Conservation (phyloP, 1,140 invertebrate species). For the Conus betulinus region DNA sequence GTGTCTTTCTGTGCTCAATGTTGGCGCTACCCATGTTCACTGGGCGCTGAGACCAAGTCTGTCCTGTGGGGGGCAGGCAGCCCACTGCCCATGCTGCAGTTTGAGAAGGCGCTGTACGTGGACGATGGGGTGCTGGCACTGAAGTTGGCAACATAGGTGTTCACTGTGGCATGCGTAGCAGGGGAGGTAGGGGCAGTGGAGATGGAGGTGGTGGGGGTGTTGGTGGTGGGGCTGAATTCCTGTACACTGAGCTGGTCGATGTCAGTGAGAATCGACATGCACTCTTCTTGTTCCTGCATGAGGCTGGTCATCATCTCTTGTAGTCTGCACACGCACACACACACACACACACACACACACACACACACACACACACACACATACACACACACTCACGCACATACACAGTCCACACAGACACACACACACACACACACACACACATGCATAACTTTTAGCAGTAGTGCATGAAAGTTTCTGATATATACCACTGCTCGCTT, state of each 20-base stretch:
- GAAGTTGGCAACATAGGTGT: neutral
- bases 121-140: neutral
- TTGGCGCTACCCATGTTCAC: neutral
- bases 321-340: conserved; percentile 12
- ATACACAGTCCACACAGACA: neutral
- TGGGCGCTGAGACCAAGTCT: neutral
- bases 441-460: neutral
- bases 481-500: too few species aligned
- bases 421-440: neutral
- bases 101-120: too few species aligned
- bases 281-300: conserved; percentile 33
- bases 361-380: neutral
- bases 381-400: neutral
- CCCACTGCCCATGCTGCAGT: too few species aligned
- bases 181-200: neutral
- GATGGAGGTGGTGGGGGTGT: neutral
- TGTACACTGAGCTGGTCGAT: neutral
- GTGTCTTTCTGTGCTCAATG: too few species aligned
- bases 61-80: neutral
- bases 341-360: neutral
- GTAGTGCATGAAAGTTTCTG: too few species aligned
- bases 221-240: neutral
- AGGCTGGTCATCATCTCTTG: conserved; percentile 29
- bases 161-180: neutral
- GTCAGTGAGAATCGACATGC: neutral